Evolutionary conservation across 2,797 vertebrate species (phyloP).

Genomic region (Acipenser ruthenus): DNA sequence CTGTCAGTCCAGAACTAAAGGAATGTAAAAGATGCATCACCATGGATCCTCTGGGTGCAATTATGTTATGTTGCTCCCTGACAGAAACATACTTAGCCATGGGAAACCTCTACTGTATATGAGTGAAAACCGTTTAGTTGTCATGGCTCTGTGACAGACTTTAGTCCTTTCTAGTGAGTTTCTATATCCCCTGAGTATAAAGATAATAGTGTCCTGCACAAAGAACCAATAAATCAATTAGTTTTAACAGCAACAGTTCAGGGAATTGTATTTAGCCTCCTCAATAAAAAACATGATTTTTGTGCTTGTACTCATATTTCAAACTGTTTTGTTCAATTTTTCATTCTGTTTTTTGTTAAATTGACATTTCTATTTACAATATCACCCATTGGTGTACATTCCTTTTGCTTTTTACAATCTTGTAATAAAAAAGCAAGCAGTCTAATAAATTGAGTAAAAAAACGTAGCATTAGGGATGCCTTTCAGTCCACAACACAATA

Average conservation of each 20-base stretch:
- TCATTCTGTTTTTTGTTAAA: constrained; percentile 29
- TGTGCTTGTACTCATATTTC: constrained; percentile 57
- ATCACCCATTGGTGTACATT: neutral
- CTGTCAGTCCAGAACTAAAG: neutral
- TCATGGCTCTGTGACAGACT: constrained; percentile 68
- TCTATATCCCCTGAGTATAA: constrained; percentile 67
- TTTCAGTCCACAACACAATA: no score
- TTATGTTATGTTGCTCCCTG: constrained; percentile 43
- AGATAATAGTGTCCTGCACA: constrained; percentile 76
- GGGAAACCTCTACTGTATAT: constrained; percentile 48
- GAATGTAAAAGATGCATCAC: neutral
- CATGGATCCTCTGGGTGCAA: constrained; percentile 59
- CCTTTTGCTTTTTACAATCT: no score
- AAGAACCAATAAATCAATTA: constrained; percentile 91
- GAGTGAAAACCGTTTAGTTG: constrained; percentile 67
- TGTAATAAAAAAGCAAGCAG: no score
- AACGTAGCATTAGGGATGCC: no score
- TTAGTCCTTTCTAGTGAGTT: constrained; percentile 65
- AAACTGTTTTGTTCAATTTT: constrained; percentile 64
- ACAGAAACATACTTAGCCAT: constrained; percentile 35
- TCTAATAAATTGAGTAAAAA: no score
- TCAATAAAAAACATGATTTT: constrained; percentile 58
- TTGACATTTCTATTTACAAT: constrained; percentile 6
- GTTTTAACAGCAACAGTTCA: constrained; percentile 67
- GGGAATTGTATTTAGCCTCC: constrained; percentile 68